Evolutionary conservation across 2,888 invertebrate species (phyloP).

Genomic region (Diloba caeruleocephala): DNA sequence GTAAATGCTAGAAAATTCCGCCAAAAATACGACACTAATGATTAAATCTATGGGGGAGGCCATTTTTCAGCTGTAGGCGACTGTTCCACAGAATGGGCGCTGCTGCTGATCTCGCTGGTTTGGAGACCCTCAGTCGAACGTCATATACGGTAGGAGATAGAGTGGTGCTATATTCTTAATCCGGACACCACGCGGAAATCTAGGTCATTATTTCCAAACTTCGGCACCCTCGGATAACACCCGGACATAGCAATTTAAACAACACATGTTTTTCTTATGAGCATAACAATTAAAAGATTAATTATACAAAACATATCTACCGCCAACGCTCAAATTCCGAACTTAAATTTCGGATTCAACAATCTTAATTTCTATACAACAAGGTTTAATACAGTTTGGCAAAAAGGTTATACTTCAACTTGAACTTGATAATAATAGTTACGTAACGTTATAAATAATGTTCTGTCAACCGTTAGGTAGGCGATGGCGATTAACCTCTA

Average conservation of each 20-base stretch:
- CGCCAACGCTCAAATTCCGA: constrained; percentile 53
- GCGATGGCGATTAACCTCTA: constrained; percentile 18
- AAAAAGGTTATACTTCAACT: constrained; percentile 49
- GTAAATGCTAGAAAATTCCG: too few relatives aligned
- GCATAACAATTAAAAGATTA: constrained; percentile 44
- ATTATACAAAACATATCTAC: constrained; percentile 42
- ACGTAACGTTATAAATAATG: constrained; percentile 49
- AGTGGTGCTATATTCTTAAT: too few relatives aligned
- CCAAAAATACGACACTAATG: too few relatives aligned
- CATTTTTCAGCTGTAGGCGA: too few relatives aligned
- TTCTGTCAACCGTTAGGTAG: constrained; percentile 42
- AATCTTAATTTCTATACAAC: not conserved
- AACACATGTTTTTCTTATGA: constrained; percentile 26
- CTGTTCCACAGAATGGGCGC: too few relatives aligned
- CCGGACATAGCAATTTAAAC: constrained; percentile 17
- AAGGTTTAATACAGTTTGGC: constrained; percentile 23
- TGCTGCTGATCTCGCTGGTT: too few relatives aligned
- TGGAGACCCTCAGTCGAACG: too few relatives aligned
- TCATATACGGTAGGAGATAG: too few relatives aligned
- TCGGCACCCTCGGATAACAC: constrained; percentile 1
- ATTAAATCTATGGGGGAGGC: too few relatives aligned
- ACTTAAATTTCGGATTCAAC: constrained; percentile 7
- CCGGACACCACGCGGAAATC: too few relatives aligned
- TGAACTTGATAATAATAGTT: constrained; percentile 60
- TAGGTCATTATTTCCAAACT: not conserved